Evolutionary conservation across 2,113 vertebrate genomes (phyloP).

Genomic region (Rhodinocichla rosea): DNA sequence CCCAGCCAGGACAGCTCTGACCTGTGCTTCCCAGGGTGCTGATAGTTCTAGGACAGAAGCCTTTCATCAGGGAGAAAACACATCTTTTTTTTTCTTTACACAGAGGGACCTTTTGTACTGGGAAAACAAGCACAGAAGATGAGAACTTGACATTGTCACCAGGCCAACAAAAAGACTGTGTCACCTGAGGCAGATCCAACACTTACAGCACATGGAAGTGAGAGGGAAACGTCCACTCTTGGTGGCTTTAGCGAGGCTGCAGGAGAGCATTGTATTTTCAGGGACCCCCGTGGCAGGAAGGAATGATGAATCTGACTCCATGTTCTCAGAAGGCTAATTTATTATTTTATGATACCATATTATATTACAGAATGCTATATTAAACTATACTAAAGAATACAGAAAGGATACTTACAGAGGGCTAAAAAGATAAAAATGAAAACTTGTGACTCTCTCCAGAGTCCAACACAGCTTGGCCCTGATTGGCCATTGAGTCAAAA

Average conservation of each 20-base stretch:
- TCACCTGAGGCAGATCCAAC: background rate
- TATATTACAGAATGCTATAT: too few species aligned
- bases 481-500: too few species aligned
- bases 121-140: background rate
- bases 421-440: too few species aligned
- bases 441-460: too few species aligned
- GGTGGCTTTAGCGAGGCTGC: background rate
- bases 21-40: background rate
- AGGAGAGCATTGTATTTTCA: background rate
- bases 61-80: background rate
- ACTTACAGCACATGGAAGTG: rapidly evolving
- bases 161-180: background rate
- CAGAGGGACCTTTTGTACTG: background rate
- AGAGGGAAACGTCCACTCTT: background rate
- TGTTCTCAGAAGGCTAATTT: too few species aligned
- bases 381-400: too few species aligned
- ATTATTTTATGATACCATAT: too few species aligned
- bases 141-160: background rate
- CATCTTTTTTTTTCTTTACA: background rate
- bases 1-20: background rate
- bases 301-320: too few species aligned
- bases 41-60: background rate
- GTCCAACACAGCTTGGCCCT: too few species aligned
- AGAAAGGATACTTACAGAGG: too few species aligned
- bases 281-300: too few species aligned